Base-by-base conservation (phyloP, 1,140 invertebrate species). In the Muscidifurax raptorellus region DNA sequence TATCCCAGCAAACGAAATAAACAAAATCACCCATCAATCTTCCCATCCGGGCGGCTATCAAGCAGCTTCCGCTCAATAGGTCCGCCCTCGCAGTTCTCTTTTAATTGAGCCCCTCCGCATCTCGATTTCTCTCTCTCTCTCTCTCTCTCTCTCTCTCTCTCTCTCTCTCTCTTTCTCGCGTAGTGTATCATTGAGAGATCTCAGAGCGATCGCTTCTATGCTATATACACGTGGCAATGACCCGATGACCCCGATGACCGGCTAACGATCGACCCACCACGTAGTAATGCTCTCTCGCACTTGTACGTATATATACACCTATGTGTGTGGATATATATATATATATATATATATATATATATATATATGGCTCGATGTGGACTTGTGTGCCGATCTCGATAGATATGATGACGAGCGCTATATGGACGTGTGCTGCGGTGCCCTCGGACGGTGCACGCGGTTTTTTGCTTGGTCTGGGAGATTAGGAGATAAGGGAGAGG, bases 81-180 rank as follows among this genome's bases (percentile, higher is more conserved):
- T 13, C 74, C 32, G 36, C 28, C 28, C 76, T 59, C 75, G 13
- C 64, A 77, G 78, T 78, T 15, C 44, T 76, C 30, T 88, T 89
- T 89, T 87, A 89, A 89, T 89, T 87, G 87, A 87, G 84, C 86
- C 64, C 77, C 83, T 87, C 22, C 85, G 82, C 84, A 86, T 59
- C 80, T 28, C 72, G 59, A 64, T 74, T 47, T 59, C 52, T 59
- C 52, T 28, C 72, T 59, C 64, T 74, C 69, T 59, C 52, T 59
- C 52, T 47, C 44, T 47, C 44, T 47, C 44, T 47, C 44, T 47
- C 44, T 47, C 15, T 47, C 44, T 47, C 44, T 47, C 44, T 47
- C 44, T 47, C 44, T 47, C 44, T 47, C 44, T 47, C 44, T 47
- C 44, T 47, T 4, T 47, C 44, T 47, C 9, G 12, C 44, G 52